Conservation (phyloP, 2,113 vertebrate genomes). For the Brachionichthys hirsutus region DNA sequence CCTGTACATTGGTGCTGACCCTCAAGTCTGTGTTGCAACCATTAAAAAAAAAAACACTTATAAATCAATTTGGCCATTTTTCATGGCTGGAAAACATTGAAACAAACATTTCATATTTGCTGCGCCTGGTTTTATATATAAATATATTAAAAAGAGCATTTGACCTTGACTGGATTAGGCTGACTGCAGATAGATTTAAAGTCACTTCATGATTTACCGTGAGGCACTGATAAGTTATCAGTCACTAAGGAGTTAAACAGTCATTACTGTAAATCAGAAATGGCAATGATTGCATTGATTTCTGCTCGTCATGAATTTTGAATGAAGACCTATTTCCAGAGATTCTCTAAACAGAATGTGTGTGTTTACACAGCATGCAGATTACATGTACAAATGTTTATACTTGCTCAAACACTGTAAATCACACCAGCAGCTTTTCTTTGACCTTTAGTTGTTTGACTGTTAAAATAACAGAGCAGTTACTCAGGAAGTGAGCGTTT, state of each 20-base stretch:
- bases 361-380: neutral
- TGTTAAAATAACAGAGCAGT: conserved; percentile 17
- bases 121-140: no score
- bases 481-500: conserved; percentile 60
- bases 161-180: neutral
- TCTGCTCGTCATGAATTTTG: no score
- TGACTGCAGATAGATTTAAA: neutral
- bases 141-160: neutral
- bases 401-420: conserved; percentile 19
- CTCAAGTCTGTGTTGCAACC: no score
- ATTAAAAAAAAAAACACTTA: no score
- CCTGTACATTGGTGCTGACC: conserved; percentile 12
- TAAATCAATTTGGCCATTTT: no score
- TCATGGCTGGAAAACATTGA: no score
- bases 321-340: no score
- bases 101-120: no score
- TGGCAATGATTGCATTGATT: neutral
- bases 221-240: no score
- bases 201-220: neutral
- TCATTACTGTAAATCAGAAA: no score
- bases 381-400: neutral
- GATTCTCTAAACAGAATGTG: conserved; percentile 1
- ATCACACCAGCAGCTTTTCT: conserved; percentile 7
- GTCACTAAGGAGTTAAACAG: no score
- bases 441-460: neutral